phyloP scores from a whole-genome alignment of 1,140 invertebrate genomes.

The Brachionus calyciflorus region DNA sequence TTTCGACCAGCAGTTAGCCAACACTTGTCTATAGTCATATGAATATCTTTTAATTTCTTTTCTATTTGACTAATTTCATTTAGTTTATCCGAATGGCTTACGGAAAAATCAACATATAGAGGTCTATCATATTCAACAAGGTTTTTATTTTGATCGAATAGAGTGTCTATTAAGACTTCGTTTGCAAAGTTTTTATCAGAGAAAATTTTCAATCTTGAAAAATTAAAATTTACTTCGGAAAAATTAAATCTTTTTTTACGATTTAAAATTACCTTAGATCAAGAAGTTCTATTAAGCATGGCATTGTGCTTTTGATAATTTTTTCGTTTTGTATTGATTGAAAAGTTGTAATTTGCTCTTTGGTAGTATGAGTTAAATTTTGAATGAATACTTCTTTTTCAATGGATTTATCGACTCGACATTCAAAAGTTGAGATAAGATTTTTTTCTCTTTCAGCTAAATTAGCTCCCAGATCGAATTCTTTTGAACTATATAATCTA shows the following conservation, averaged over 20 bases:
- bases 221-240: not conserved
- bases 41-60: conserved; percentile 24
- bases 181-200: not conserved
- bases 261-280: not conserved
- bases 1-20: not conserved
- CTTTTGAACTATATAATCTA: not conserved
- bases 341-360: not conserved
- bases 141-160: not conserved
- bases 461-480: not conserved
- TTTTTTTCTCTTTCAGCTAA: not conserved
- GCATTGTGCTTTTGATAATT: not conserved
- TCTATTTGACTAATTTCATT: conserved; percentile 14
- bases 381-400: not conserved
- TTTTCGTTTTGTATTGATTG: not conserved
- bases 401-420: not conserved
- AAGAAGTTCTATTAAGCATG: conserved; percentile 1
- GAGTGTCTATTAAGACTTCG: not conserved
- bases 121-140: not conserved
- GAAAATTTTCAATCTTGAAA: not conserved
- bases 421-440: not conserved
- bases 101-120: conserved; percentile 22
- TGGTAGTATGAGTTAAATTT: not conserved
- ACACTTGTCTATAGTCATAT: conserved; percentile 33
- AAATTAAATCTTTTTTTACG: not conserved
- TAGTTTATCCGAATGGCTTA: not conserved